Conservation (phyloP, 2,888 invertebrate species). For the Drosophila koepferae region DNA sequence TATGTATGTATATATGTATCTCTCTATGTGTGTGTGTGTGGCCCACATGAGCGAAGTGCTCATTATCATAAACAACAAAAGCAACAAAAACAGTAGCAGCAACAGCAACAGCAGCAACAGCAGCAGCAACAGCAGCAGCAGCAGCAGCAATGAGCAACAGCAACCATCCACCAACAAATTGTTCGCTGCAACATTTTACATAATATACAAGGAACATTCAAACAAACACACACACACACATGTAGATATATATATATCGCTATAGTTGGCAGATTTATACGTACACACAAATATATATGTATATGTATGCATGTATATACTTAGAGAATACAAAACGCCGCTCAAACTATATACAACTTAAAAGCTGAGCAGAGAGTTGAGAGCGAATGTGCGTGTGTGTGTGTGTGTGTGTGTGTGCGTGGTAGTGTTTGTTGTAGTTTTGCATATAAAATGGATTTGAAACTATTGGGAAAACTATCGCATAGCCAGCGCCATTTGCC, state of each 20-base stretch:
- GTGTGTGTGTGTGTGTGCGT: conserved; percentile 17
- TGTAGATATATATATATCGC: conserved; percentile 14
- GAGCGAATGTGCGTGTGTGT: conserved; percentile 30
- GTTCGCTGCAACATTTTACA: conserved; percentile 77
- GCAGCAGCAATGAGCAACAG: conserved; percentile 33
- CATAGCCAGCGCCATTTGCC: conserved; percentile 63
- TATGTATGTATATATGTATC: conserved; percentile 2
- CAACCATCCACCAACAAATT: conserved; percentile 62
- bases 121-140: conserved; percentile 41
- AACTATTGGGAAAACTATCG: conserved; percentile 80
- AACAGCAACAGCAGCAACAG: conserved; percentile 32
- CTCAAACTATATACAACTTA: conserved; percentile 64
- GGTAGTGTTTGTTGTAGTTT: conserved; percentile 50
- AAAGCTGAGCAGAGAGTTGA: conserved; percentile 48
- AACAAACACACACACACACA: conserved; percentile 33
- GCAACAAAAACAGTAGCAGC: conserved; percentile 49
- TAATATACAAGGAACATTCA: conserved; percentile 68
- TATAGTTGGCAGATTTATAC: conserved; percentile 40
- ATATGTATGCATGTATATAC: conserved; percentile 35
- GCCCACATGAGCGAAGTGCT: conserved; percentile 78
- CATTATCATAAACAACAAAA: conserved; percentile 79
- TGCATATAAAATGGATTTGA: conserved; percentile 74
- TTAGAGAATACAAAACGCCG: conserved; percentile 57
- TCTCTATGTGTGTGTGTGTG: conserved; percentile 46
- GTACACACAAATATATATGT: conserved; percentile 15